Conservation (phyloP, 2,797 vertebrate genomes). For the Mastacembelus armatus region DNA sequence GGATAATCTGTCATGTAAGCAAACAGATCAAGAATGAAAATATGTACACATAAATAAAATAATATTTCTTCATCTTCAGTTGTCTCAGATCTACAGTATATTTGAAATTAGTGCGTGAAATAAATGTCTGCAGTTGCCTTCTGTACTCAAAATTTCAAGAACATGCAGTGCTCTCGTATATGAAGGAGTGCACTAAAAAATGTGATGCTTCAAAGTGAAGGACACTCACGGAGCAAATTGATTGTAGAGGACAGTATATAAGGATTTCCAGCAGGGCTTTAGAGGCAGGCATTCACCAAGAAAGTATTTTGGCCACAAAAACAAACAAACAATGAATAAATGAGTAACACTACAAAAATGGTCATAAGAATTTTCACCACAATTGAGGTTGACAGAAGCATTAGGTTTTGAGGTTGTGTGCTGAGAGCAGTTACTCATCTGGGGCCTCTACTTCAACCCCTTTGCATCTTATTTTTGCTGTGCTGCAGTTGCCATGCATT, state of each 20-base stretch:
- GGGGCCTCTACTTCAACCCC: slow-evolving; percentile 36
- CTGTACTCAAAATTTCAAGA: slow-evolving; percentile 11
- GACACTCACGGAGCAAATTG: slow-evolving; percentile 48
- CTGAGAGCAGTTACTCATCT: slow-evolving; percentile 45
- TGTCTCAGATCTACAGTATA: slow-evolving; percentile 3
- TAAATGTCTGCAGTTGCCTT: not conserved
- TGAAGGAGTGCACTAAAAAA: slow-evolving; percentile 36
- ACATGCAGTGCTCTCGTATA: slow-evolving; percentile 16
- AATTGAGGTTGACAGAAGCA: not conserved
- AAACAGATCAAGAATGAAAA: not conserved
- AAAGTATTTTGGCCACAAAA: not conserved
- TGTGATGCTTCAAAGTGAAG: slow-evolving; percentile 56
- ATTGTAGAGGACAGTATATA: slow-evolving; percentile 36
- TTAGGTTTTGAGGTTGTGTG: slow-evolving; percentile 7
- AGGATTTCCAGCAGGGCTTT: slow-evolving; percentile 15
- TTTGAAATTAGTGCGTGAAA: slow-evolving; percentile 18
- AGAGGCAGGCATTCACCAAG: not conserved
- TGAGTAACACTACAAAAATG: no score
- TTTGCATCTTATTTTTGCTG: slow-evolving; percentile 31
- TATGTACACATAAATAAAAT: not conserved
- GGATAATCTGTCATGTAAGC: not conserved
- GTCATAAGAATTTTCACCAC: not conserved
- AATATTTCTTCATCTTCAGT: slow-evolving; percentile 3
- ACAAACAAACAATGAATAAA: no score
- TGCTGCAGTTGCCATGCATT: slow-evolving; percentile 60